Percentiles rank a stretch among this genome's conserved stretches.
Conservation (phyloP, 2,888 invertebrate genomes). For the Hybos culiciformis region DNA sequence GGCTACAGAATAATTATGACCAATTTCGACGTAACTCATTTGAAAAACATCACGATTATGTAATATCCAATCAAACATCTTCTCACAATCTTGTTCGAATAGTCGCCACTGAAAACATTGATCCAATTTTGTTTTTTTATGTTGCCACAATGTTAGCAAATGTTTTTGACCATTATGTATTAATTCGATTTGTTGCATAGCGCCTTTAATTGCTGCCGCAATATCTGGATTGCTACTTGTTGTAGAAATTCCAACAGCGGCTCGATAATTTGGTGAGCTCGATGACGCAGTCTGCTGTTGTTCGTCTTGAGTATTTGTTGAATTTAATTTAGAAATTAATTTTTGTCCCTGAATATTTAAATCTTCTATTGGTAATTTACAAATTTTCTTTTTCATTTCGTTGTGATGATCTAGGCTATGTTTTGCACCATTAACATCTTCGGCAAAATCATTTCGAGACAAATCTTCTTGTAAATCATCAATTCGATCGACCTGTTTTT, state of each 20-base stretch:
- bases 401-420: slow-evolving; percentile 86
- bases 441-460: slow-evolving; percentile 84
- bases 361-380: slow-evolving; percentile 87
- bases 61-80: slow-evolving; percentile 97
- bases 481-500: slow-evolving; percentile 79
- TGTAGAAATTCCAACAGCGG: slow-evolving; percentile 5
- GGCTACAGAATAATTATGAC: slow-evolving; percentile 77
- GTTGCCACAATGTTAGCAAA: slow-evolving; percentile 86
- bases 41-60: slow-evolving; percentile 91
- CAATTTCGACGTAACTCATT: slow-evolving; percentile 92
- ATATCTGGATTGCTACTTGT: slow-evolving; percentile 32
- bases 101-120: slow-evolving; percentile 91
- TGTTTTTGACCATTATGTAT: slow-evolving; percentile 84
- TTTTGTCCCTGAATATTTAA: slow-evolving; percentile 76
- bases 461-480: slow-evolving; percentile 90
- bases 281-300: slow-evolving; percentile 27
- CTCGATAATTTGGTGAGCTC: slow-evolving; percentile 36
- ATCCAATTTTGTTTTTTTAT: slow-evolving; percentile 85
- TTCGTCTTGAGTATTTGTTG: slow-evolving; percentile 12
- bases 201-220: slow-evolving; percentile 49
- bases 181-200: slow-evolving; percentile 70
- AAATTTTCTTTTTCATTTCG: slow-evolving; percentile 85
- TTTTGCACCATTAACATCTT: slow-evolving; percentile 85
- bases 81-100: slow-evolving; percentile 95
- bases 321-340: slow-evolving; percentile 35